These are phyloP conservation scores for Trachymyrmex septentrionalis DNA, from an alignment of 1,140 invertebrate genomes.

Conservation along the genomic window DNA sequence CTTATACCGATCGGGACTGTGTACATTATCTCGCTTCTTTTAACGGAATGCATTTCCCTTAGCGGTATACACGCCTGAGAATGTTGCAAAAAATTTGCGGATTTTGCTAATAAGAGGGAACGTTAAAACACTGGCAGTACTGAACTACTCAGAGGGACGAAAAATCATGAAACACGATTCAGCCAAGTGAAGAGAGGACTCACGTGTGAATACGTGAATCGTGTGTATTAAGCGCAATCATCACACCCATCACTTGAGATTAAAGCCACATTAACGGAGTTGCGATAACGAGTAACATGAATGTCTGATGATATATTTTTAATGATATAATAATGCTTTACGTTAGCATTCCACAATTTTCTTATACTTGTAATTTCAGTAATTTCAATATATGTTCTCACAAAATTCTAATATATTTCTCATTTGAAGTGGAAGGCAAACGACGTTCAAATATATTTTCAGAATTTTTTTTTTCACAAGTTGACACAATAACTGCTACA, in stretches of 20 bases:
- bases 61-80: constrained; percentile 18
- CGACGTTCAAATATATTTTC: background rate
- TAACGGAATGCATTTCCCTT: constrained; percentile 57
- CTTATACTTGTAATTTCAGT: background rate
- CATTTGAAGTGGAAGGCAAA: background rate
- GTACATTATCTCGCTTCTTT: constrained; percentile 55
- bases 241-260: constrained; percentile 44
- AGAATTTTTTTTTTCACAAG: background rate
- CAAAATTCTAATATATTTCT: constrained; percentile 3
- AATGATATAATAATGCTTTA: constrained; percentile 29
- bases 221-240: constrained; percentile 14
- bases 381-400: background rate
- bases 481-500: too few relatives aligned
- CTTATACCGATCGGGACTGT: constrained; percentile 16
- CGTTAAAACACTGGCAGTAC: constrained; percentile 64
- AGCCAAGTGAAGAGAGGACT: constrained; percentile 52
- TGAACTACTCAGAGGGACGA: constrained; percentile 59
- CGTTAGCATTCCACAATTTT: background rate
- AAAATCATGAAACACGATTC: constrained; percentile 70
- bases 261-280: constrained; percentile 40
- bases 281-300: constrained; percentile 9
- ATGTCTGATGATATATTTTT: constrained; percentile 30
- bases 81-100: constrained; percentile 69
- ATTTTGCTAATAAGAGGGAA: constrained; percentile 68
- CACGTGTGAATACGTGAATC: constrained; percentile 51